Conservation (phyloP, 2,113 vertebrate species). For the Eudyptes chrysolophus region DNA sequence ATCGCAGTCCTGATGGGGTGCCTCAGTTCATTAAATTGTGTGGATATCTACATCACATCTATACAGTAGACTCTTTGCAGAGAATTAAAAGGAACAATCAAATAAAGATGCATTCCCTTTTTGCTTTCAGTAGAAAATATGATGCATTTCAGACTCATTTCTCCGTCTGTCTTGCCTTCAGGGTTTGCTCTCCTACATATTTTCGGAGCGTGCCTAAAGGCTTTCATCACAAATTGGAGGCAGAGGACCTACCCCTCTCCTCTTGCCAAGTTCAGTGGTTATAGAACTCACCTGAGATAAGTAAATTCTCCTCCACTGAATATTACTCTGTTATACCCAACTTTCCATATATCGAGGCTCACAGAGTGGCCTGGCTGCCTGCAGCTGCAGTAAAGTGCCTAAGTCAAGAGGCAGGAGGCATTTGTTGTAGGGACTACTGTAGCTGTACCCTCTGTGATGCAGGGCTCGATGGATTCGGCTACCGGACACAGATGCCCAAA, state of each 20-base stretch:
- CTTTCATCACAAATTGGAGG: not conserved
- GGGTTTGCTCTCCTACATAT: not conserved
- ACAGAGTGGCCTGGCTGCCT: not conserved
- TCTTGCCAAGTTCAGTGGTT: not conserved
- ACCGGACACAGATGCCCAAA: not conserved
- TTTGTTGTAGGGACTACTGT: not conserved
- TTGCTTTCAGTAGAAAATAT: not conserved
- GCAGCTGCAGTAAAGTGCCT: not conserved
- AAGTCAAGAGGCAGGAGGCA: not conserved
- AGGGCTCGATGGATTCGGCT: rapidly evolving
- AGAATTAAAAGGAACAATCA: not conserved
- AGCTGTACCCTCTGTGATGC: not conserved
- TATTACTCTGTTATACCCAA: not conserved
- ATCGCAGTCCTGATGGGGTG: not conserved
- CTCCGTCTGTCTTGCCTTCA: not conserved
- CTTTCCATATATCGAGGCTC: not conserved
- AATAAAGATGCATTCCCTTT: not conserved
- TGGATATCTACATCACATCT: not conserved
- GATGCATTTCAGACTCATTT: not conserved
- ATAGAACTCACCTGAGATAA: not conserved
- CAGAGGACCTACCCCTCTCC: not conserved
- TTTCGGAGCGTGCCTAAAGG: not conserved
- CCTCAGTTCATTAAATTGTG: not conserved
- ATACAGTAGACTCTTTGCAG: not conserved
- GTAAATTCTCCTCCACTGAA: not conserved